These are phyloP conservation scores for Nesidiocoris tenuis DNA, from an alignment of 2,888 invertebrate species.

Conservation along the genomic window DNA sequence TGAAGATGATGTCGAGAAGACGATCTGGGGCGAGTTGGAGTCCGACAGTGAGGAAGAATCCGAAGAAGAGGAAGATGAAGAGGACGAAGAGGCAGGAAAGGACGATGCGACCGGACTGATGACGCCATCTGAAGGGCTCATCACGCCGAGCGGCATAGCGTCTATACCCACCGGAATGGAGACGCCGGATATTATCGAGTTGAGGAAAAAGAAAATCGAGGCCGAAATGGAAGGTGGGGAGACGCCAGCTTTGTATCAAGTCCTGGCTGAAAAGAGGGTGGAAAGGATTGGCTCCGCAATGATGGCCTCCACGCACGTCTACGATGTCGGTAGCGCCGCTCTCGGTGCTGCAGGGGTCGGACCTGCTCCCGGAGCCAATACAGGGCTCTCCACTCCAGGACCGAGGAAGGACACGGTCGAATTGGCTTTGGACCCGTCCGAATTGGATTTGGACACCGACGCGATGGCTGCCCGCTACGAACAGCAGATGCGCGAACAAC, in stretches of 20 bases:
- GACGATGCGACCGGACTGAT: conserved; percentile 80
- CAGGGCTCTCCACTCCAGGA: neutral
- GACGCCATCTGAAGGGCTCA: conserved; percentile 89
- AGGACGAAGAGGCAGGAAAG: conserved; percentile 63
- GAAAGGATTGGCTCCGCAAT: conserved; percentile 86
- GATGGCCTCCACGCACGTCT: conserved; percentile 99
- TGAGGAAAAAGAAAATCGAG: conserved; percentile 94
- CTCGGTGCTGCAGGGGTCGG: conserved; percentile 1
- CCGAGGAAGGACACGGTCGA: conserved; percentile 68
- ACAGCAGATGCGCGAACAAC: conserved; percentile 90
- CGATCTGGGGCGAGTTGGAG: conserved; percentile 96
- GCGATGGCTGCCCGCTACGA: conserved; percentile 96
- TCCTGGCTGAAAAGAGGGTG: conserved; percentile 89
- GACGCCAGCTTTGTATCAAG: conserved; percentile 91
- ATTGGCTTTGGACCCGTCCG: conserved; percentile 94
- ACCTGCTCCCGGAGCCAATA: conserved; percentile 52
- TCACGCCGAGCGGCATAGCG: conserved; percentile 91
- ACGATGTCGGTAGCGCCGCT: conserved; percentile 77
- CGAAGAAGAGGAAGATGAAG: conserved; percentile 63
- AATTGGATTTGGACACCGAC: conserved; percentile 89
- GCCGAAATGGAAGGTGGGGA: conserved; percentile 93
- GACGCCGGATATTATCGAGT: conserved; percentile 97
- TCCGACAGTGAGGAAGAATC: conserved; percentile 77
- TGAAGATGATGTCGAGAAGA: conserved; percentile 88
- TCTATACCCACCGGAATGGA: conserved; percentile 92